Evolutionary conservation across 2,888 invertebrate species (phyloP).

Genomic region (Spialia ferax): DNA sequence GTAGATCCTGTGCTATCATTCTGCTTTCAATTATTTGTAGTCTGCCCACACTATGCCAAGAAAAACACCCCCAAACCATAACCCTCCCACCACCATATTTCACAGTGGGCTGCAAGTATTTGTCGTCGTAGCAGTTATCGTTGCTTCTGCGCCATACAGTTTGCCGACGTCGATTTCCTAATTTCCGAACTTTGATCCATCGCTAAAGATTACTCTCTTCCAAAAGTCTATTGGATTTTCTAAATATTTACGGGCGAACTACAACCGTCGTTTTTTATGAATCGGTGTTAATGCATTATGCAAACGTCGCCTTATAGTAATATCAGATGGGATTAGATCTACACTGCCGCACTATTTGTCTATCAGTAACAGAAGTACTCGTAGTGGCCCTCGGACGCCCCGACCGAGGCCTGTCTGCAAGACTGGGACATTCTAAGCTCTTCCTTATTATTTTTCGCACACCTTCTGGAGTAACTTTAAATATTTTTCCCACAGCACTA

Average conservation of each 20-base stretch:
- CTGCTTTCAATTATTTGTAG: too few species aligned
- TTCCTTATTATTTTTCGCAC: constrained; percentile 4
- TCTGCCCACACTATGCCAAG: too few species aligned
- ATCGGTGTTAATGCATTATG: neutral
- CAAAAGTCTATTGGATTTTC: too few species aligned
- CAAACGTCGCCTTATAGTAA: neutral
- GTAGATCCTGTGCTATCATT: too few species aligned
- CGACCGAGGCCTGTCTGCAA: constrained; percentile 4
- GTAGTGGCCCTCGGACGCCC: constrained; percentile 1
- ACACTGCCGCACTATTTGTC: constrained; percentile 2
- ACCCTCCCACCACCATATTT: neutral
- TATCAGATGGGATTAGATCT: neutral
- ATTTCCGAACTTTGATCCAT: constrained; percentile 2
- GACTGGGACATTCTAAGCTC: neutral
- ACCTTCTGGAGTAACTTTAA: neutral
- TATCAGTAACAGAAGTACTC: neutral
- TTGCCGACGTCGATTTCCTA: constrained; percentile 6
- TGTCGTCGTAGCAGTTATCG: constrained; percentile 1
- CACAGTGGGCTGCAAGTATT: constrained; percentile 7
- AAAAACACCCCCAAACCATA: neutral
- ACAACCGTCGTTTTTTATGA: too few species aligned
- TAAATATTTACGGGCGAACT: too few species aligned
- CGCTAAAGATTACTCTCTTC: too few species aligned
- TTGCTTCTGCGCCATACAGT: constrained; percentile 3
- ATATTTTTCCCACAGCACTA: neutral